Evolutionary conservation across 37 sponge, comb jelly and placozoan species (phyloP), one percentile per base, ranked within the genome.

Genomic region (Aplysina aerophoba): DNA sequence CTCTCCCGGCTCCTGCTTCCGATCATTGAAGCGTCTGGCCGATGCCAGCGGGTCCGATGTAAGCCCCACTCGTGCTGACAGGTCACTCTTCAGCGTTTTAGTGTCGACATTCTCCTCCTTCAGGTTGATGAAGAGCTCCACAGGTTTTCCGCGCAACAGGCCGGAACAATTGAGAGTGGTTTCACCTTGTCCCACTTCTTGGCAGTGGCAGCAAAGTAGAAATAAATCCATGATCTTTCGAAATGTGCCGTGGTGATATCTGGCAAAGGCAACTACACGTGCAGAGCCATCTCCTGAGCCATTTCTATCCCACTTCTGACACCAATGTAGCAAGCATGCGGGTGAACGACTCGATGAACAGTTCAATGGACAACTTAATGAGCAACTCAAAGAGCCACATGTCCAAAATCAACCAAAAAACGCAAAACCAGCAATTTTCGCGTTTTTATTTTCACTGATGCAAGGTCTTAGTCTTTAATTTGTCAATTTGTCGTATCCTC

Each of bases 121-220:
- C 20, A 81, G 41, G 19, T 69, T 41, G 4, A 82, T 20, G 34
- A 73, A 87, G 59, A 44, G 25, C 15, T 82, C 82, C 11, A 87
- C 34, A 0, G 81, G 83, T 41, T 81, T 87, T 24, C 88, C 88
- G 0, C 87, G 35, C 55, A n/a, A n/a, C n/a, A n/a, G n/a, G n/a
- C n/a, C n/a, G 80, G 87, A 19, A 87, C 21, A 36, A 87, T 62
- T 15, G 69, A 22, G 20, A 44, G 58, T 28, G 80, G 87, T 57
- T 87, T 87, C 21, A 68, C 87, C 28, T 63, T 81, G 33, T 87
- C 36, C 87, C 87, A 87, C 25, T 87, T 77, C 58, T 87, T 87
- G 35, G 87, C 81, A 53, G 34, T 37, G 39, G 87, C 69, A 0
- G 65, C 87, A 8, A 87, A n/a, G 39, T 87, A 62, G 57, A 87